Evolutionary conservation across 2,888 invertebrate genomes (phyloP).

Genomic region (Mystacides longicornis): DNA sequence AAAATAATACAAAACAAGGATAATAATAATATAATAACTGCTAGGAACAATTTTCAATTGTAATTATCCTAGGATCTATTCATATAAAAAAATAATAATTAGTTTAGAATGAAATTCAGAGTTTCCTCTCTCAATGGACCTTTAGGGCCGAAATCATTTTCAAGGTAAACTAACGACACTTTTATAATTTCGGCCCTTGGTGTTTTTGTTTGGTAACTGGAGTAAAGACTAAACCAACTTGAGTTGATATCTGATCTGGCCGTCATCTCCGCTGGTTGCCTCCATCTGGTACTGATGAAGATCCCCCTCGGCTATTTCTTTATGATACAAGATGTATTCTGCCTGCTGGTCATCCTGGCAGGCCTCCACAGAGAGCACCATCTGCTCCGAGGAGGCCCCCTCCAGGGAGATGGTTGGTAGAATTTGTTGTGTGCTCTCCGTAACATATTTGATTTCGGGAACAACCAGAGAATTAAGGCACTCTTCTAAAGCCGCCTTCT

Average conservation of each 20-base stretch:
- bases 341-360: background rate
- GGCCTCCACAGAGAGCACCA: background rate
- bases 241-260: slow-evolving; percentile 9
- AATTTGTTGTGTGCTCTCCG: background rate
- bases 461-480: slow-evolving; percentile 5
- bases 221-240: too few species aligned
- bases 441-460: background rate
- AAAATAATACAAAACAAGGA: too few species aligned
- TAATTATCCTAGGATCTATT: too few species aligned
- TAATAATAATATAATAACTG: too few species aligned
- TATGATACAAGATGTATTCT: background rate
- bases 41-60: too few species aligned
- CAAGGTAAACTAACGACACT: too few species aligned
- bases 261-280: slow-evolving; percentile 3
- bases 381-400: background rate
- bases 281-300: slow-evolving; percentile 7
- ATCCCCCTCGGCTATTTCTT: background rate
- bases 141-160: too few species aligned
- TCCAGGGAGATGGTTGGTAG: background rate
- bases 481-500: slow-evolving; percentile 17
- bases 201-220: too few species aligned
- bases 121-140: too few species aligned
- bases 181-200: too few species aligned
- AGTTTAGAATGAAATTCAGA: too few species aligned
- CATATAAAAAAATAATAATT: too few species aligned